Conservation (phyloP, 2,888 invertebrate genomes). For the Tiphia femorata region DNA sequence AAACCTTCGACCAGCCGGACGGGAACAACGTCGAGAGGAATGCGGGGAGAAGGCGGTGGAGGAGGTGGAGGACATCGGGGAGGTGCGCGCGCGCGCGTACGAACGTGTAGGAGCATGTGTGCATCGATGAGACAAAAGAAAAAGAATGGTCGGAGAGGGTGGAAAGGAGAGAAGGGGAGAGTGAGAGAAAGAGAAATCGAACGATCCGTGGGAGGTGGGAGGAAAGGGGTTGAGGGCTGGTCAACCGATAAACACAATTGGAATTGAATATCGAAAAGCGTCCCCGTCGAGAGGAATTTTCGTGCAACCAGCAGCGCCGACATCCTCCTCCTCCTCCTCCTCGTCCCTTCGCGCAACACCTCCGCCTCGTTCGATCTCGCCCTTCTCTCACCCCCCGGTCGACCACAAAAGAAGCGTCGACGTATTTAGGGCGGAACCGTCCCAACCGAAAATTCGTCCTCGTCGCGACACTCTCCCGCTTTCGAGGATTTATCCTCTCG, state of each 20-base stretch:
- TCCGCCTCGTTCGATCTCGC: too few relatives aligned
- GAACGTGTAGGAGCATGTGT: conserved; percentile 12
- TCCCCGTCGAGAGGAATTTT: conserved; percentile 18
- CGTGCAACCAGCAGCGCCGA: too few relatives aligned
- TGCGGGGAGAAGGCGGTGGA: conserved; percentile 9
- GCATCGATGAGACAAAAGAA: conserved; percentile 1
- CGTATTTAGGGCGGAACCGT: too few relatives aligned
- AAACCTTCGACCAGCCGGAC: conserved; percentile 46
- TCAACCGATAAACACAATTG: conserved; percentile 38
- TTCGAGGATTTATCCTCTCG: too few relatives aligned
- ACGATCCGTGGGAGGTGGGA: background rate
- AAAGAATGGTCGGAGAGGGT: background rate
- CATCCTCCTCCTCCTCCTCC: too few relatives aligned
- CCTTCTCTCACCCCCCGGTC: too few relatives aligned
- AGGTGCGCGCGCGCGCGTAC: background rate
- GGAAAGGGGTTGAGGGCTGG: conserved; percentile 7
- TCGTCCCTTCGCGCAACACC: too few relatives aligned
- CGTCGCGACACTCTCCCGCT: too few relatives aligned
- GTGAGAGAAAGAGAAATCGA: background rate
- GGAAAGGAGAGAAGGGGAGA: background rate
- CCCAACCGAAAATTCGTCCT: too few relatives aligned
- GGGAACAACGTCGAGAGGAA: conserved; percentile 32
- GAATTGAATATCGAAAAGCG: conserved; percentile 46
- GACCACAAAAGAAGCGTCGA: too few relatives aligned
- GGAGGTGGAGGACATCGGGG: background rate